Evolutionary conservation across 2,888 invertebrate species (phyloP), one percentile per base, ranked within the genome.

Genomic region (Chrysodeixis includens): DNA sequence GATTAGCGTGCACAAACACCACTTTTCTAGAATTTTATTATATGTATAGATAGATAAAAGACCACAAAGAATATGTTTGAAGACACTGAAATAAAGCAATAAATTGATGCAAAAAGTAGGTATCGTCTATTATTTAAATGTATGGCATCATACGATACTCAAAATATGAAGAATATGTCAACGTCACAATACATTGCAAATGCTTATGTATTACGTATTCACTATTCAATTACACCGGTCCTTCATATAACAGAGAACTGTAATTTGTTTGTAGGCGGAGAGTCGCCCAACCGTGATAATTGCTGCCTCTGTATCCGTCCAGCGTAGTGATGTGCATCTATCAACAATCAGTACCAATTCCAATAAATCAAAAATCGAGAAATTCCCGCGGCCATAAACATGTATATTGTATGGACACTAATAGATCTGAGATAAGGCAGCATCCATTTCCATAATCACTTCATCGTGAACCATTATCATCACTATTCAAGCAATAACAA

Each of bases 181-280:
- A 46, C 46, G 49, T 35, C 18, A 22, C 49, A 35, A 59, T 52
- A 55, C 46, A 10, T 26, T 16, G 44, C 54, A 46, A 54, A 77
- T 40, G 46, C 54, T 59, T 30, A 16, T 22, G 44, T n/a, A n/a
- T n/a, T n/a, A n/a, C n/a, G n/a, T n/a, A n/a, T n/a, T 22, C 14
- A 20, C 9, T 30, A 9, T n/a, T 18, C 58, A 73, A 74, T 78
- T 64, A 56, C n/a, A 52, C 35, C 56, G 10, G 46, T 4, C 51
- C 44, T 26, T 22, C 12, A 51, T 66, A 59, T 16, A 22, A 54
- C 49, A 16, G 6, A 40, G 52, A 44, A 6, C 53, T 62, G 22
- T 74, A 78, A 78, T 78, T 74, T 69, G 53, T 12, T 32, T 51
- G 44, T 56, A 20, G 76, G 35, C 22, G 30, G 22, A 26, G 55